phyloP scores from a whole-genome alignment of 1,140 invertebrate species.

The Dendrolimus punctatus region DNA sequence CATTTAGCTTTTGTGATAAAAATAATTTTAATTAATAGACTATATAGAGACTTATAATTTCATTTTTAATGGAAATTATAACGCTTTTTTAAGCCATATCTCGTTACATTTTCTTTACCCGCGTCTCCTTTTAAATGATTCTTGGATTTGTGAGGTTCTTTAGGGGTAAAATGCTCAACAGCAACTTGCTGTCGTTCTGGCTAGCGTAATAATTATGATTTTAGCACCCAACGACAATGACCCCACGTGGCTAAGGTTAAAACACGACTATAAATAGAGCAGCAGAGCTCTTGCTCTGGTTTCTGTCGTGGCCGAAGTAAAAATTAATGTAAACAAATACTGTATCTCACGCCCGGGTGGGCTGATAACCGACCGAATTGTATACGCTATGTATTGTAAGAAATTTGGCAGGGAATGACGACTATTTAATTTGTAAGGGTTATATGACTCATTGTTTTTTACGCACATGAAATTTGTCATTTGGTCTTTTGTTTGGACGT shows the following conservation, averaged over 20 bases:
- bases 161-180: too few relatives aligned
- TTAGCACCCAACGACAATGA: constrained; percentile 37
- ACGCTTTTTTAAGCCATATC: too few relatives aligned
- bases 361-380: constrained; percentile 28
- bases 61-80: too few relatives aligned
- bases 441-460: constrained; percentile 11
- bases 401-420: not conserved
- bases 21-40: too few relatives aligned
- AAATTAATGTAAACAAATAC: constrained; percentile 65
- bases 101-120: too few relatives aligned
- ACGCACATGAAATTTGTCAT: constrained; percentile 9
- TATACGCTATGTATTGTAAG: constrained; percentile 9
- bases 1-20: too few relatives aligned
- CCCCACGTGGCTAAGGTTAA: constrained; percentile 51
- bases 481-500: not conserved
- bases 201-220: too few relatives aligned
- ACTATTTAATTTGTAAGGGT: constrained; percentile 19
- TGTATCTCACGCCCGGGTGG: constrained; percentile 56
- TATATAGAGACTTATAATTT: too few relatives aligned
- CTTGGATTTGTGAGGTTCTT: too few relatives aligned
- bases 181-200: too few relatives aligned
- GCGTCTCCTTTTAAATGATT: too few relatives aligned
- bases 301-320: constrained; percentile 64
- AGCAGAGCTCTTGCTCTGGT: constrained; percentile 50
- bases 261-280: constrained; percentile 50